Conservation (phyloP, 2,888 invertebrate species). For the Apomyelois bistriatella region DNA sequence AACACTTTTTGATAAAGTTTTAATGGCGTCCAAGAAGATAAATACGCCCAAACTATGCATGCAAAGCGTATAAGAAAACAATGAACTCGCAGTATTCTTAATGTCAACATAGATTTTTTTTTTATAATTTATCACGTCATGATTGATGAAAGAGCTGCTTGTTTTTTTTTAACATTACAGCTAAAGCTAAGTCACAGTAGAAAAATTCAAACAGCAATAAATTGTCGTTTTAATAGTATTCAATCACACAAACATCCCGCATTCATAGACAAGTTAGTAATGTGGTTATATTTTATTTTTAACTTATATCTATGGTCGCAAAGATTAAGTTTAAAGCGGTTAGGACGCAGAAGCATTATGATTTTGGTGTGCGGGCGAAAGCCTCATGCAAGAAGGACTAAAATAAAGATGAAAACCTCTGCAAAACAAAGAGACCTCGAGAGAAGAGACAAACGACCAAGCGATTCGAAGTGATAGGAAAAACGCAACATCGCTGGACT, state of each 20-base stretch:
- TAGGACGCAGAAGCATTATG: slow-evolving; percentile 15
- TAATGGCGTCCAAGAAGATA: slow-evolving; percentile 31
- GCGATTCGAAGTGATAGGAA: slow-evolving; percentile 37
- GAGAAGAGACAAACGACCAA: slow-evolving; percentile 42
- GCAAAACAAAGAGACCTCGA: slow-evolving; percentile 43
- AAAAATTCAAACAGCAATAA: slow-evolving; percentile 39
- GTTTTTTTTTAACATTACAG: too few species aligned
- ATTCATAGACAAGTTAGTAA: slow-evolving; percentile 45
- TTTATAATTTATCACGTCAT: too few species aligned
- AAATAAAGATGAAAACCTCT: slow-evolving; percentile 28
- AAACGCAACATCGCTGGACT: slow-evolving; percentile 61
- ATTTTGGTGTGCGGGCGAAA: slow-evolving; percentile 5
- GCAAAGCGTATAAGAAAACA: slow-evolving; percentile 42
- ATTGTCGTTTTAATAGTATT: slow-evolving; percentile 38
- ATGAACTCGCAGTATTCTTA: slow-evolving; percentile 28
- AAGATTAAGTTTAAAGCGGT: slow-evolving; percentile 9
- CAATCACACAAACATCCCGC: slow-evolving; percentile 60
- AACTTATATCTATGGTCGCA: slow-evolving; percentile 11
- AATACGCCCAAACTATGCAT: slow-evolving; percentile 44
- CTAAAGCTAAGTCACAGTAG: slow-evolving; percentile 45
- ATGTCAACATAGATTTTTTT: too few species aligned
- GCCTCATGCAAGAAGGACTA: slow-evolving; percentile 8
- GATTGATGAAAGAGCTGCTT: too few species aligned
- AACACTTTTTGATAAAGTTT: slow-evolving; percentile 13
- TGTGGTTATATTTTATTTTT: slow-evolving; percentile 15